Evolutionary conservation across 30 jellyfish, hydroid and myxozoan genomes (phyloP), one percentile per base, ranked within the genome.

Genomic region (Calvadosia cruxmelitensis): DNA sequence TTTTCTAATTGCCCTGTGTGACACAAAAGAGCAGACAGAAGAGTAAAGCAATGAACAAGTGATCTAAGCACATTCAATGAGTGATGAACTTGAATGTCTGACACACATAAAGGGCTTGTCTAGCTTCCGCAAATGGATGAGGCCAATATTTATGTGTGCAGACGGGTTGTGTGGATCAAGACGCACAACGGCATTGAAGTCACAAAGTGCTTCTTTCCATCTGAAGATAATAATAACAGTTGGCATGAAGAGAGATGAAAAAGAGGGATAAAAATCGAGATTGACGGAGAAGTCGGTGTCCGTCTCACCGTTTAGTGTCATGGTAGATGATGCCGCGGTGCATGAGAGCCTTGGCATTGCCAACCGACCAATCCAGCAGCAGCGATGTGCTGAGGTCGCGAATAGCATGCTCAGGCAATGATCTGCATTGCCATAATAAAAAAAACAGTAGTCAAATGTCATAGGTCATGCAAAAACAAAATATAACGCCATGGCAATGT

Each of bases 101-200:
- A 51, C 83, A 62, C 53, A 79, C 93, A 70, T 53, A 52, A 50
- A 72, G 2, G 93, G 93, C 50, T 79, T 71, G 52, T 51, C 67
- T 79, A 79, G 61, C 30, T 53, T 79, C 15, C 75, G 50, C 79
- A 79, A 29, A 3, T 86, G 81, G 49, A 86, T 78, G 23, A 86
- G 84, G 29, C 96, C 96, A 65, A 86, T 76, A 34, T 86, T 86
- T 71, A 86, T 84, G 66, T 86, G 96, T n/a, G 91, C 96, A 0
- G 85, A 78, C 0, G 96, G 91, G 15, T 70, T 66, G 53, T 66
- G 66, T 3, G 84, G 68, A 76, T 78, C 78, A 61, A 86, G 77
- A 26, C 78, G 70, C n/a, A 86, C 27, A 28, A 93, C 92, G 3
- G 81, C 78, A 66, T 86, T 79, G 53, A 86, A 86, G 63, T 86